phyloP scores from a whole-genome alignment of 2,797 vertebrate genomes.

The Lagocephalus sceleratus region DNA sequence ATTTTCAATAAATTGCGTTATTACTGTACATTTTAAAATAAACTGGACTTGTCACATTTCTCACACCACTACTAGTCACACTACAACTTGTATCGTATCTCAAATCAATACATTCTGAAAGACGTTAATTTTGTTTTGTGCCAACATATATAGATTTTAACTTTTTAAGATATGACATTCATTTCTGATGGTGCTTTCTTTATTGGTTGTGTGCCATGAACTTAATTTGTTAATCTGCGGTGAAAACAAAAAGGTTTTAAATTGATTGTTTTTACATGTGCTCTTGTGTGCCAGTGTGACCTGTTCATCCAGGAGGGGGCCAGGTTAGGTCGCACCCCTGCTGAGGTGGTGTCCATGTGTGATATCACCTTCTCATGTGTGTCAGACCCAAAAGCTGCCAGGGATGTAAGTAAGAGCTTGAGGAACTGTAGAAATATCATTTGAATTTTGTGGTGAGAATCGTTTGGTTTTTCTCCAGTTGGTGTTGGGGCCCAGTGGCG shows the following conservation, averaged over 20 bases:
- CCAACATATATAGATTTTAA: too few relatives aligned
- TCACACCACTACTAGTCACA: too few relatives aligned
- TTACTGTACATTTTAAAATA: too few relatives aligned
- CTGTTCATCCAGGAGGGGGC: slow-evolving; percentile 98
- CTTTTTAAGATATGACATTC: too few relatives aligned
- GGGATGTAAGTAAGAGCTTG: slow-evolving; percentile 84
- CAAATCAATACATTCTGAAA: too few relatives aligned
- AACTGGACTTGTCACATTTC: too few relatives aligned
- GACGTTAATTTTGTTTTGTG: too few relatives aligned
- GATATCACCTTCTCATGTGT: slow-evolving; percentile 99
- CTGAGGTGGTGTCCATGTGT: slow-evolving; percentile 96
- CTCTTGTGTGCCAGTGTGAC: slow-evolving; percentile 83
- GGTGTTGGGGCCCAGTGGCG: slow-evolving; percentile 95
- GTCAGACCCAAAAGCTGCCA: slow-evolving; percentile 95
- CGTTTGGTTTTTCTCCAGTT: slow-evolving; percentile 71
- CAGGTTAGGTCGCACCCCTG: slow-evolving; percentile 92
- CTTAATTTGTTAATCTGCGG: too few relatives aligned
- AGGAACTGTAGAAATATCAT: background rate
- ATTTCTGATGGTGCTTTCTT: too few relatives aligned
- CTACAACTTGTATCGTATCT: too few relatives aligned
- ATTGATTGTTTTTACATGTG: background rate
- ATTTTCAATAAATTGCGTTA: too few relatives aligned
- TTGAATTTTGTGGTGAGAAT: background rate
- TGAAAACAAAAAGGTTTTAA: background rate
- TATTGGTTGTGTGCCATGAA: too few relatives aligned